A percentile compares a stretch with the other conserved stretches of the same genome.
Conservation (phyloP, 2,113 vertebrate species). For the Tylochromis polylepis region DNA sequence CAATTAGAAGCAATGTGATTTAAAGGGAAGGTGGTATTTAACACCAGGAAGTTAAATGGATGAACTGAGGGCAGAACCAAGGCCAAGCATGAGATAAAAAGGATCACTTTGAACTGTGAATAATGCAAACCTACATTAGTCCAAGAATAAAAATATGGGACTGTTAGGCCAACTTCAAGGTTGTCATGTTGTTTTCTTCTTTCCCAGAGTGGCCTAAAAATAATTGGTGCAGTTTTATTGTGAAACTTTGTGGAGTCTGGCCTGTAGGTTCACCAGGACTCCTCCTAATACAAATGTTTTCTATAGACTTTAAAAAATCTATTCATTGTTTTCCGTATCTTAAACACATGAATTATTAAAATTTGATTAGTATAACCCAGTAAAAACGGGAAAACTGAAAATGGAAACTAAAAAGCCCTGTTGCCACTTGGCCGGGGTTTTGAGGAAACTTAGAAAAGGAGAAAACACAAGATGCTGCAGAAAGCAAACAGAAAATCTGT, state of each 20-base stretch:
- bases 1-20: background rate
- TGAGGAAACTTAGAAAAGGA: background rate
- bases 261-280: background rate
- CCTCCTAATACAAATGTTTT: background rate
- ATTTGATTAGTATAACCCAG: background rate
- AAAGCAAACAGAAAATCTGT: background rate
- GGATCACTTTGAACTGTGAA: background rate
- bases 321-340: background rate
- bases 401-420: background rate
- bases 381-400: background rate
- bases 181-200: background rate
- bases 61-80: fast-evolving
- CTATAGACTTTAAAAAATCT: background rate
- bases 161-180: fast-evolving
- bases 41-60: background rate
- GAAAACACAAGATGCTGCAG: background rate
- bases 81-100: background rate
- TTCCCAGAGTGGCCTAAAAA: background rate
- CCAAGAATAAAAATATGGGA: background rate
- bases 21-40: background rate
- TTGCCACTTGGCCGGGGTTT: background rate
- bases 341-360: background rate
- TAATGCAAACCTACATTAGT: background rate
- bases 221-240: background rate
- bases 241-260: background rate